Percentiles rank a stretch among this genome's conserved stretches.
Evolutionary conservation across 1,140 invertebrate genomes (phyloP).

Genomic region (Thaumatotibia leucotreta): DNA sequence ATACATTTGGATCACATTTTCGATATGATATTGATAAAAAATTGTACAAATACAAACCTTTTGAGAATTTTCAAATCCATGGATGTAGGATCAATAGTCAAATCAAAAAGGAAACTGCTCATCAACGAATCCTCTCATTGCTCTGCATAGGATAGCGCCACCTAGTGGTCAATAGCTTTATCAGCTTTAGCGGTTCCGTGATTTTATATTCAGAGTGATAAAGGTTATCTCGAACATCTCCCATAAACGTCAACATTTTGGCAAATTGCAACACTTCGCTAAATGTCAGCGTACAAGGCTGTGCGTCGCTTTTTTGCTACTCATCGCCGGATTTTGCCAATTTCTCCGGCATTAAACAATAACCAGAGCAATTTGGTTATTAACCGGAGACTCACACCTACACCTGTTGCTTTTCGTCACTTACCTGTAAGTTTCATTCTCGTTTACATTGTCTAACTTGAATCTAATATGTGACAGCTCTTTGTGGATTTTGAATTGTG

Average conservation of each 20-base stretch:
- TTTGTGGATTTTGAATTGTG: conserved; percentile 9
- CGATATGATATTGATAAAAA: too few species aligned
- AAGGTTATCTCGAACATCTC: background rate
- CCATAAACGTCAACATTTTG: conserved; percentile 13
- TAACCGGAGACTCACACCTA: conserved; percentile 22
- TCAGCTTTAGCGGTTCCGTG: background rate
- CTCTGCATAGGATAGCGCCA: background rate
- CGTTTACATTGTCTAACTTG: conserved; percentile 23
- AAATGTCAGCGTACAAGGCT: conserved; percentile 61
- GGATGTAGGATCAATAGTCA: too few species aligned
- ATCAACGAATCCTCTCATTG: too few species aligned
- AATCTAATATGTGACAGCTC: conserved; percentile 4
- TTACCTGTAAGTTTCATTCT: conserved; percentile 42
- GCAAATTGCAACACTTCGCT: conserved; percentile 21
- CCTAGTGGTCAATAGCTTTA: background rate
- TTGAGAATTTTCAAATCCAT: too few species aligned
- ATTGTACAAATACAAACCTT: too few species aligned
- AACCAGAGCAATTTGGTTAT: conserved; percentile 38
- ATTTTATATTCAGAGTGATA: background rate
- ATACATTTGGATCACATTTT: too few species aligned
- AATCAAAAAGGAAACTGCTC: too few species aligned
- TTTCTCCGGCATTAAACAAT: conserved; percentile 43
- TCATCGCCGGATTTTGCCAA: conserved; percentile 63
- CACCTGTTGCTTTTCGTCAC: conserved; percentile 22
- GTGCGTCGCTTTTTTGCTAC: conserved; percentile 67